These are phyloP conservation scores for Apodemus speciosus DNA, from an alignment of 2,113 vertebrate species.

Conservation along the genomic window DNA sequence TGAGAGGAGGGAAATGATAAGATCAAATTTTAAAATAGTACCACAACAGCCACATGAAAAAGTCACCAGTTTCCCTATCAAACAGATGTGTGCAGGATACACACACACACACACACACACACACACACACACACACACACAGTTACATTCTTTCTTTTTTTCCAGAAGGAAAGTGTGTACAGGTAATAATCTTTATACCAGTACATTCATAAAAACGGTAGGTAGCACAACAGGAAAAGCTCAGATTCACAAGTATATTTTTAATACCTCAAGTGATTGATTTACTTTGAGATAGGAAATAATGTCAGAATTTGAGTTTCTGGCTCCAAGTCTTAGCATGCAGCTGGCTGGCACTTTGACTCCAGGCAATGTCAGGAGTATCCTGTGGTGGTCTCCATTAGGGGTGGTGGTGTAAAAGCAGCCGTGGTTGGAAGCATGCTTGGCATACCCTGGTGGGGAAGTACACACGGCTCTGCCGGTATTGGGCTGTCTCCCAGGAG, in stretches of 20 bases:
- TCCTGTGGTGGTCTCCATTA: not conserved
- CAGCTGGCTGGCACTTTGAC: not conserved
- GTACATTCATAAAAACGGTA: not conserved
- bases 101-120: not conserved
- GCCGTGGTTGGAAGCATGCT: not conserved
- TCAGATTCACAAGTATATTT: not conserved
- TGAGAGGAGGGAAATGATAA: not conserved
- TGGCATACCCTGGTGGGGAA: not conserved
- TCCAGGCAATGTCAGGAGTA: not conserved
- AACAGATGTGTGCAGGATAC: not conserved
- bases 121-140: not conserved
- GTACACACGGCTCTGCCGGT: not conserved
- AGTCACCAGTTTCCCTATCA: not conserved
- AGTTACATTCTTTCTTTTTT: not conserved
- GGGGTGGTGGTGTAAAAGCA: not conserved
- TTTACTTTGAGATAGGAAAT: not conserved
- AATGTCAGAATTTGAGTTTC: not conserved
- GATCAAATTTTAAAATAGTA: not conserved
- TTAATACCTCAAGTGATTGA: not conserved
- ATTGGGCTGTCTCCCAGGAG: not conserved
- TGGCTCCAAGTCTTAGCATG: not conserved
- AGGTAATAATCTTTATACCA: not conserved
- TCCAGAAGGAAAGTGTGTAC: not conserved
- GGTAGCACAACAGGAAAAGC: not conserved
- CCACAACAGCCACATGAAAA: not conserved